Evolutionary conservation across 2,797 vertebrate genomes (phyloP), one percentile per base, ranked within the genome.

Genomic region (Sebastes ruberrimus): DNA sequence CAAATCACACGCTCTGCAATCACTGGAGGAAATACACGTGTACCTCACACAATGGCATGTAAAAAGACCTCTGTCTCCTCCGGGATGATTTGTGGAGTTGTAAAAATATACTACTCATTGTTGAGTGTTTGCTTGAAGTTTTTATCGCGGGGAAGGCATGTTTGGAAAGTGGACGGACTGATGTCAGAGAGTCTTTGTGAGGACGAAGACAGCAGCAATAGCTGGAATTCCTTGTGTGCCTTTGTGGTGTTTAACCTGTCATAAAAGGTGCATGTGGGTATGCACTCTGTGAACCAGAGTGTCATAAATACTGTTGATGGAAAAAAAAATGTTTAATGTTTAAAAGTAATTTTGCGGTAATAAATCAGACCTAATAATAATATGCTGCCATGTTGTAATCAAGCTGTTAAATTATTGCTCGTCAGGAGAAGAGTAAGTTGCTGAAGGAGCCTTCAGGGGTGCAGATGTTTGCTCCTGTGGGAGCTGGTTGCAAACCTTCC

Each of bases 31-130:
- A 80, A 62, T 10, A 33, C 6, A 46, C 20, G 63, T 30, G 38
- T 56, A 20, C 63, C 60, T 59, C 3, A 74, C 38, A 89, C 86
- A 88, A 83, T 76, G 42, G 11, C 0, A 38, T 22, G 28, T 70
- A 73, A 82, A 85, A 80, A 52, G 64, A 22, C 23, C n/a, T 28
- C 1, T 0, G 42, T 6, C 32, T n/a, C 56, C n/a, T 61, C 23
- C 20, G 20, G 32, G 33, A 57, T 77, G 77, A 85, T 89, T 86
- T 86, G 71, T 72, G 14, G 71, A 23, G 56, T 23, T 76, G 62
- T 89, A 83, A 89, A 91, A 84, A 82, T 71, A 81, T 72, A 62
- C 55, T 14, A 0, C 38, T 81, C 76, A 88, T 89, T 90, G 87
- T 89, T 74, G n/a, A 73, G 30, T 73, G 87, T 89, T 88, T 86